Evolutionary conservation across 1,140 invertebrate genomes (phyloP).

Genomic region (Hesperophylax magnus): DNA sequence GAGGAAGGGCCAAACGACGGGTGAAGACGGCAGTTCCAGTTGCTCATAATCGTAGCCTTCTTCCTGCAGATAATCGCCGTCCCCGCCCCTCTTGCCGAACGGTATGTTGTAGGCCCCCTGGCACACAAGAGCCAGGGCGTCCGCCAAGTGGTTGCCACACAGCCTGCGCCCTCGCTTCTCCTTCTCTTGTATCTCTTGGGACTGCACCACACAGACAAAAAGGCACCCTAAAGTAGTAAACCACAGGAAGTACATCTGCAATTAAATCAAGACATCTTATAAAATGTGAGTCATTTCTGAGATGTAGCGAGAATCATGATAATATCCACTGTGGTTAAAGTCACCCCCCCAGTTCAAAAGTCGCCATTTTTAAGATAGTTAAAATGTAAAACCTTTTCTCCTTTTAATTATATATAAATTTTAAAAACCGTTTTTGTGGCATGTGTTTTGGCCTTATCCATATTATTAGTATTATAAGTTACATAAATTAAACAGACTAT

Average conservation of each 20-base stretch:
- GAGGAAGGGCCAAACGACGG: slow-evolving; percentile 47
- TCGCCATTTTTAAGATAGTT: too few species aligned
- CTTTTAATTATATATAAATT: too few species aligned
- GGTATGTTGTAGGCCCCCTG: not conserved
- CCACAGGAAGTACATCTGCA: slow-evolving; percentile 50
- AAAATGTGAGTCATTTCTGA: too few species aligned
- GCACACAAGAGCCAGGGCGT: too few species aligned
- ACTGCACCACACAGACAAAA: not conserved
- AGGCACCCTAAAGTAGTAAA: slow-evolving; percentile 43
- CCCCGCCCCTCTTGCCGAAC: not conserved
- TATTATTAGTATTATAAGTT: too few species aligned
- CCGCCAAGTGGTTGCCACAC: not conserved
- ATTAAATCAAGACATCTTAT: not conserved
- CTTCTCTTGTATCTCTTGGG: not conserved
- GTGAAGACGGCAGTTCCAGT: slow-evolving; percentile 5
- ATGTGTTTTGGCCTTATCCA: too few species aligned
- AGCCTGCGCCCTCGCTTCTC: not conserved
- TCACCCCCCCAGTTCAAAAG: too few species aligned
- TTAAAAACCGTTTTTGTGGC: too few species aligned
- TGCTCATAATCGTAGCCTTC: slow-evolving; percentile 36
- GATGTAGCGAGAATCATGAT: too few species aligned
- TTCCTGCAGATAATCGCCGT: not conserved
- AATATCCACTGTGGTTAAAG: too few species aligned
- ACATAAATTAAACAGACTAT: too few species aligned
- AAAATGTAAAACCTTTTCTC: too few species aligned